Percentiles rank a stretch among this genome's conserved stretches.
Evolutionary conservation across 2,113 vertebrate species (phyloP).

Genomic region (Gambusia holbrooki): DNA sequence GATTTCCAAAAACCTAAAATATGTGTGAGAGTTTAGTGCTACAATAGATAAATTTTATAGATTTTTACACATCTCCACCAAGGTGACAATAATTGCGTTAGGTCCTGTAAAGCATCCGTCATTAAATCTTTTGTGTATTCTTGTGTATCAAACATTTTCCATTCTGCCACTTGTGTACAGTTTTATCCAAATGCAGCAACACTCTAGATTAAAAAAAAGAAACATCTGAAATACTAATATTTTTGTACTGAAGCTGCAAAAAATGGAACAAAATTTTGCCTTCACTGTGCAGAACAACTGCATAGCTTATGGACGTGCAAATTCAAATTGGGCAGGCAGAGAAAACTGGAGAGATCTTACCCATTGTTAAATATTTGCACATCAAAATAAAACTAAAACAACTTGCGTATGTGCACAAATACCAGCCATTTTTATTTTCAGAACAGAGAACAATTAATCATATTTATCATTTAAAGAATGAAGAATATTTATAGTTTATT

Average conservation of each 20-base stretch:
- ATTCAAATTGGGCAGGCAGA: neutral
- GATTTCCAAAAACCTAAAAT: neutral
- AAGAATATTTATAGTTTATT: slow-evolving; percentile 5
- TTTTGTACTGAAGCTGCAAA: slow-evolving; percentile 31
- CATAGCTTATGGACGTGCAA: neutral
- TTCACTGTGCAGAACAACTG: neutral
- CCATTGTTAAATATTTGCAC: neutral
- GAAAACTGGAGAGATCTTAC: slow-evolving; percentile 11
- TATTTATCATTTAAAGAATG: neutral
- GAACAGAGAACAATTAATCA: slow-evolving; percentile 4
- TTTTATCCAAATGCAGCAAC: slow-evolving; percentile 1
- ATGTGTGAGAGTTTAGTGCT: neutral
- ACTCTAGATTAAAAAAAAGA: slow-evolving; percentile 8
- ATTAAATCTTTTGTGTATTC: slow-evolving; percentile 21
- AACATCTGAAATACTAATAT: slow-evolving; percentile 10
- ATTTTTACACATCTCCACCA: neutral
- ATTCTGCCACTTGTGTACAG: slow-evolving; percentile 9
- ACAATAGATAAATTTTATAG: neutral
- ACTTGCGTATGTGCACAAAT: neutral
- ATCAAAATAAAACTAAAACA: neutral
- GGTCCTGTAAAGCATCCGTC: slow-evolving; percentile 22
- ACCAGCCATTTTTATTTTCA: slow-evolving; percentile 2
- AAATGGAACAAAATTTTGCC: neutral
- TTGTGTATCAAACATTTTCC: slow-evolving; percentile 9
- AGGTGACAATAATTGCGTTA: neutral